These are phyloP conservation scores for Caracal caracal DNA, from an alignment of 2,113 vertebrate species.

Conservation along the genomic window DNA sequence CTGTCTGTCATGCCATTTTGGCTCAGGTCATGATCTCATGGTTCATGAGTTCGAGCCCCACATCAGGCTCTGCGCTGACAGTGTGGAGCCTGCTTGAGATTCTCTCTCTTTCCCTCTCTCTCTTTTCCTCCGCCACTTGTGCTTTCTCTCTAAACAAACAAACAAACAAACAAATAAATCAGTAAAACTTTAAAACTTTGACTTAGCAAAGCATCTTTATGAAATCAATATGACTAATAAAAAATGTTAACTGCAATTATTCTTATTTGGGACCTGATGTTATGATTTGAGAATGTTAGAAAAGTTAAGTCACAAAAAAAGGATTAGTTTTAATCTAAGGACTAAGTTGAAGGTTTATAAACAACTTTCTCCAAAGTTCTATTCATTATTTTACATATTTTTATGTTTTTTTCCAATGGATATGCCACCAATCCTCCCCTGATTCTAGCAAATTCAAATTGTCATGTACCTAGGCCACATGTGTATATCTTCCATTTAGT, in stretches of 20 bases:
- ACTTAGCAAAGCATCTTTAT: background rate
- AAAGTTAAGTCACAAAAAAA: constrained; percentile 21
- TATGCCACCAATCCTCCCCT: background rate
- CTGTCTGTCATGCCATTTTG: too few species aligned
- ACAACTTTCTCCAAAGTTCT: background rate
- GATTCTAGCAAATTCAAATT: constrained; percentile 38
- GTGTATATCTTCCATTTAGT: constrained; percentile 15
- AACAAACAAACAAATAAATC: too few species aligned
- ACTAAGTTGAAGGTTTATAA: background rate
- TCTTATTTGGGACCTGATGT: background rate
- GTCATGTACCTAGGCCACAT: background rate
- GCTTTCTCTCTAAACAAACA: too few species aligned
- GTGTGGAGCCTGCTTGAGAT: too few species aligned
- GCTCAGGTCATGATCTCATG: too few species aligned
- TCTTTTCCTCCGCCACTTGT: too few species aligned
- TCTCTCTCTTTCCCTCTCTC: too few species aligned
- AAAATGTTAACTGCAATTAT: background rate
- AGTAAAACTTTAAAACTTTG: background rate
- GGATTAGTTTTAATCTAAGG: background rate
- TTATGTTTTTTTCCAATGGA: background rate
- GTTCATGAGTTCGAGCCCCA: too few species aligned
- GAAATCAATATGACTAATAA: background rate
- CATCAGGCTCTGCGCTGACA: too few species aligned
- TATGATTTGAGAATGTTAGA: background rate
- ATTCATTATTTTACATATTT: background rate